A percentile compares a stretch with the other conserved stretches of the same genome.
These are phyloP conservation scores for Aleadryas rufinucha DNA, from an alignment of 2,113 vertebrate species.

Conservation along the genomic window DNA sequence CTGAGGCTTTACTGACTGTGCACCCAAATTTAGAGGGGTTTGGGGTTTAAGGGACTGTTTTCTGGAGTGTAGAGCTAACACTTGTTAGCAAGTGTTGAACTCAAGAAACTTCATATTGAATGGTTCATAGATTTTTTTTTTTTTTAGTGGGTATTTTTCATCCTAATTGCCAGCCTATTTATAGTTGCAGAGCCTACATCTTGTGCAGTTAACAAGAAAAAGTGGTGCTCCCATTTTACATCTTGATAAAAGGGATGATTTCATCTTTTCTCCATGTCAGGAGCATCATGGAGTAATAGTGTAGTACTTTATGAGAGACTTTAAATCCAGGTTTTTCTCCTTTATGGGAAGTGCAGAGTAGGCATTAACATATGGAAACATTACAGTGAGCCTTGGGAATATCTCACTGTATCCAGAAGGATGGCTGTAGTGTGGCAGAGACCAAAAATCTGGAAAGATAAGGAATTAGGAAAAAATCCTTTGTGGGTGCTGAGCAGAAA, in stretches of 20 bases:
- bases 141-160: background rate
- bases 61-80: background rate
- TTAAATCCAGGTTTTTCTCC: background rate
- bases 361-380: background rate
- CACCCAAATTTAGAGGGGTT: background rate
- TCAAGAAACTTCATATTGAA: background rate
- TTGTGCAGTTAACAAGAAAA: background rate
- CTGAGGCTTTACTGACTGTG: background rate
- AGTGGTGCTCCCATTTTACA: background rate
- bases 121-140: background rate
- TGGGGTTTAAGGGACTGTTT: background rate
- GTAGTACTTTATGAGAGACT: background rate
- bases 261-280: constrained; percentile 41
- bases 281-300: constrained; percentile 11
- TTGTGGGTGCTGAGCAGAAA: background rate
- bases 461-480: background rate
- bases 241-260: background rate
- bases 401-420: too few relatives aligned
- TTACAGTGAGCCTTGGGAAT: background rate
- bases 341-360: background rate
- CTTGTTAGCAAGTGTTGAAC: background rate
- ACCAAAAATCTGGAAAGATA: background rate
- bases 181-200: background rate
- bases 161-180: background rate
- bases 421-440: background rate